Conservation (phyloP, 2,797 vertebrate genomes). For the Anabas testudineus region DNA sequence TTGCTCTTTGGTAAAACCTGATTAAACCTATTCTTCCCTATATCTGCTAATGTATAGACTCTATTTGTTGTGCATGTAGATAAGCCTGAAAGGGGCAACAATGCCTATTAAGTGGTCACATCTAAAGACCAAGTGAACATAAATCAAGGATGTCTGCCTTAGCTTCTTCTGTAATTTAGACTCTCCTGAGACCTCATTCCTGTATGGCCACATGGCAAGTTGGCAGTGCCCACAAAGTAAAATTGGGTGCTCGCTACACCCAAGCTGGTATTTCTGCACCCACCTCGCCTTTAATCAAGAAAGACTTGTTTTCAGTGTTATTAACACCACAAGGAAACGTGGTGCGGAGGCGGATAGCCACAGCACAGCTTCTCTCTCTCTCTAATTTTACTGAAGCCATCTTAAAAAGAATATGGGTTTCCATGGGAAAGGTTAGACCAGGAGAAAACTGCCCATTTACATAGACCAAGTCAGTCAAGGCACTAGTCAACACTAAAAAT, state of each 20-base stretch:
- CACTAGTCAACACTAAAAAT: conserved; percentile 44
- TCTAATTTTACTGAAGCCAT: conserved; percentile 78
- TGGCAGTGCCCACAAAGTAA: conserved; percentile 80
- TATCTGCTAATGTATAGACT: conserved; percentile 13
- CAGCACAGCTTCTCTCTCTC: conserved; percentile 71
- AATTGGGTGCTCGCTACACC: conserved; percentile 77
- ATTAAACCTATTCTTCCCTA: not conserved
- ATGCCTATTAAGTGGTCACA: conserved; percentile 75
- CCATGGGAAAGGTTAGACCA: conserved; percentile 72
- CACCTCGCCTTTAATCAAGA: conserved; percentile 83
- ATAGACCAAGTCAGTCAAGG: conserved; percentile 32
- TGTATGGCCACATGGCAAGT: conserved; percentile 73
- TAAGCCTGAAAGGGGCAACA: conserved; percentile 61
- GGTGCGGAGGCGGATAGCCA: conserved; percentile 78
- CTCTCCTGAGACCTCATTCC: conserved; percentile 74
- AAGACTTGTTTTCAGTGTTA: conserved; percentile 79
- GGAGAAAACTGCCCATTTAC: conserved; percentile 60
- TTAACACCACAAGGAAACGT: conserved; percentile 82
- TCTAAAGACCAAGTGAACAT: conserved; percentile 68
- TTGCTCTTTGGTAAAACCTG: not conserved
- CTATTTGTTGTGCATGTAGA: conserved; percentile 34
- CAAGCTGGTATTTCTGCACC: conserved; percentile 83
- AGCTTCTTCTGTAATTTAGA: conserved; percentile 81
- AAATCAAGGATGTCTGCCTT: conserved; percentile 75
- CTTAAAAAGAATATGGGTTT: conserved; percentile 71